Conservation (phyloP, 2,113 vertebrate species). For the Colius striatus region DNA sequence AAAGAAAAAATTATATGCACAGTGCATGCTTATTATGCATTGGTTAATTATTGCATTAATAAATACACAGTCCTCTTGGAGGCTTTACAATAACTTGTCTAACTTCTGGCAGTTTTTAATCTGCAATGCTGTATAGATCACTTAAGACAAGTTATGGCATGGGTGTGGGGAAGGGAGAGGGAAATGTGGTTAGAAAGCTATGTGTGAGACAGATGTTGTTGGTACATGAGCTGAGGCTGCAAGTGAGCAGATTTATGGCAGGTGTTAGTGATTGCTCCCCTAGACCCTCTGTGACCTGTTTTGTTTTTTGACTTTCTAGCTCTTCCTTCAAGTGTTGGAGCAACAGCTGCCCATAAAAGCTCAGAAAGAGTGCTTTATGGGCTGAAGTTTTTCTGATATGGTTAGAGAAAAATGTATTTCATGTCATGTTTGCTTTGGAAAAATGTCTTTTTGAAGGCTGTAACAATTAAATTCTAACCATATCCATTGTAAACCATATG, state of each 20-base stretch:
- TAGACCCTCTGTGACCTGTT: not conserved
- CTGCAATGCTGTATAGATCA: fast-evolving
- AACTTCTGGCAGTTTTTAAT: not conserved
- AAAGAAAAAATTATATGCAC: fast-evolving
- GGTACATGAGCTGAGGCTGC: not conserved
- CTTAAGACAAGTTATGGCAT: fast-evolving
- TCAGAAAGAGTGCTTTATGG: not conserved
- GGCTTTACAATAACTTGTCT: not conserved
- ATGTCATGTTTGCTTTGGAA: not conserved
- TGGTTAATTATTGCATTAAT: conserved; percentile 17
- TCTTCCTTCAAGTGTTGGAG: not conserved
- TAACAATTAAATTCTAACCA: not conserved
- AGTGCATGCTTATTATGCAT: not conserved
- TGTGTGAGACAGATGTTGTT: not conserved
- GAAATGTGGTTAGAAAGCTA: not conserved
- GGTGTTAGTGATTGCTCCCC: not conserved
- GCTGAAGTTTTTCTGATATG: not conserved
- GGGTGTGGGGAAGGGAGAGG: not conserved
- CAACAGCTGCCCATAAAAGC: not conserved
- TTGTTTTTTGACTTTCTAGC: not conserved
- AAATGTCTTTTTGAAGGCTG: not conserved
- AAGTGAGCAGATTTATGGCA: not conserved
- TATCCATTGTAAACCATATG: not conserved
- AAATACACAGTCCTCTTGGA: not conserved
- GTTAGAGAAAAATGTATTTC: not conserved